phyloP scores from a whole-genome alignment of 2,888 invertebrate species.

The Spisula subtruncata region DNA sequence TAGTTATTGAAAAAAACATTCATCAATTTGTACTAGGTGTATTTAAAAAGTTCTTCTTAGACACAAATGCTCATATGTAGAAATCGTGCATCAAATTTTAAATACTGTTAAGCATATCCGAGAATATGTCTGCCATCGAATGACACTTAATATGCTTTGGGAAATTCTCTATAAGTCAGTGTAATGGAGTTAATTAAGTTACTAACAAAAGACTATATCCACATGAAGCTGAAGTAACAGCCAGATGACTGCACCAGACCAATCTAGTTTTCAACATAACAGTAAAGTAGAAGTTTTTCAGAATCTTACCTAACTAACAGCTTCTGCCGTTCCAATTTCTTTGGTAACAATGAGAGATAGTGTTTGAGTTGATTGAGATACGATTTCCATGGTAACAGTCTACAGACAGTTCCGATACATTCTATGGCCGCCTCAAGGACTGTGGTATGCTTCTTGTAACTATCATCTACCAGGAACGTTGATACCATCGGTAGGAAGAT shows the following conservation, averaged over 20 bases:
- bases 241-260: no score
- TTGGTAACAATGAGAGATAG: conserved; percentile 93
- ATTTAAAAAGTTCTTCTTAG: no score
- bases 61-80: no score
- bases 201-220: neutral
- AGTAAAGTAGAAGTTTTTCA: neutral
- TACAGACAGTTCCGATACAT: conserved; percentile 92
- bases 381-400: conserved; percentile 95
- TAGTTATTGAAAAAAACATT: no score
- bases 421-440: conserved; percentile 95
- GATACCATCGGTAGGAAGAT: conserved; percentile 95
- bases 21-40: no score
- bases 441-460: conserved; percentile 91
- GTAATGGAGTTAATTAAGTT: no score
- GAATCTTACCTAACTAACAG: conserved; percentile 90
- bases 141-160: neutral
- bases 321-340: conserved; percentile 92
- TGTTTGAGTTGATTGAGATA: conserved; percentile 94
- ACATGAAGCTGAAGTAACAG: neutral
- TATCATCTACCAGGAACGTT: conserved; percentile 93
- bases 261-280: no score
- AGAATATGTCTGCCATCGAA: no score
- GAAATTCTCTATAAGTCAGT: no score
- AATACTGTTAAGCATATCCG: no score
- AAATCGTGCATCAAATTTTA: no score